These are phyloP conservation scores for Gallinago solitaria DNA, from an alignment of 2,797 vertebrate species.

Conservation along the genomic window DNA sequence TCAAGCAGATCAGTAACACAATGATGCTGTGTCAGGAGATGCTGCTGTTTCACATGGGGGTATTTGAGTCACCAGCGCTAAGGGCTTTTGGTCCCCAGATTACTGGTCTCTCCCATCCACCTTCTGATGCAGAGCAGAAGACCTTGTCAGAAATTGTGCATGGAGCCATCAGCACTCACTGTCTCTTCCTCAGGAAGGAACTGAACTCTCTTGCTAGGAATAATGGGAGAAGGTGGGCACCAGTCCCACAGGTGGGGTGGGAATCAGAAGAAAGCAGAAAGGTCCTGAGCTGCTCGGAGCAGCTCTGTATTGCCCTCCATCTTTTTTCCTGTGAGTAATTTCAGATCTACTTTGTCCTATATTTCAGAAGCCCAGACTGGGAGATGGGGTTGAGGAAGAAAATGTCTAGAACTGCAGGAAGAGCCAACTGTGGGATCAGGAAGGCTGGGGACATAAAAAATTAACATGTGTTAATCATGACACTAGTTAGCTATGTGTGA, in stretches of 20 bases:
- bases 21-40: not conserved
- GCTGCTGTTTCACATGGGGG: not conserved
- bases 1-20: not conserved
- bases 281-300: not conserved
- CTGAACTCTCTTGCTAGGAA: not conserved
- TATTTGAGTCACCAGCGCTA: not conserved
- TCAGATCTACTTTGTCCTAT: not conserved
- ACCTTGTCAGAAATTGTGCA: not conserved
- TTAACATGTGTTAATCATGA: not conserved
- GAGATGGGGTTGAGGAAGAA: not conserved
- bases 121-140: not conserved
- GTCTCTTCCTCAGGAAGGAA: not conserved
- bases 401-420: not conserved
- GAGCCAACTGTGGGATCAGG: not conserved
- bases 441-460: not conserved
- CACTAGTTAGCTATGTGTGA: not conserved
- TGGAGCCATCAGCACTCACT: not conserved
- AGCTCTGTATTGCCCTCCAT: not conserved
- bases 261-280: not conserved
- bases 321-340: not conserved
- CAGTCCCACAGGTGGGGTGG: not conserved
- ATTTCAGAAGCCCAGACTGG: not conserved
- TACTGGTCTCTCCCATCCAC: not conserved
- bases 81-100: not conserved
- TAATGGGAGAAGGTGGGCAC: not conserved